Base-by-base conservation (phyloP, 1,140 invertebrate species). In the Chelonus insularis region DNA sequence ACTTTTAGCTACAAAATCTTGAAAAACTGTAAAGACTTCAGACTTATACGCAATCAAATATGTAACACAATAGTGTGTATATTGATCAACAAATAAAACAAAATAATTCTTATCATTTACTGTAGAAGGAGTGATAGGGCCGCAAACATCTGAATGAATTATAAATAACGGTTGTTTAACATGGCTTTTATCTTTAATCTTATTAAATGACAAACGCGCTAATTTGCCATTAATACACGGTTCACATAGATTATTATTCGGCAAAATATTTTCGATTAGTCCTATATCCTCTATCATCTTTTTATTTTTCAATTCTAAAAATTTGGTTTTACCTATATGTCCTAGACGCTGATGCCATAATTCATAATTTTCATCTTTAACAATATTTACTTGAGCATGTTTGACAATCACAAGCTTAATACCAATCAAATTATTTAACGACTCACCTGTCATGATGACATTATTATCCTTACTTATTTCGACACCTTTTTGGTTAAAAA, bases 211-310 rank as follows among this genome's bases (percentile, higher is more conserved):
- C 71, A 78, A 67, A 76, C 73, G 56, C 16, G 68, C 62, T 71
- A 80, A 76, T 71, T 82, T 82, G 4, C 80, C 77, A 41, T 74
- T 68, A 63, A 83, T 75, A 68, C 78, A 83, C 51, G 76, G 65
- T 66, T 83, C 79, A 68, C 79, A 83, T 48, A 82, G 41, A 63
- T 56, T 8, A 58, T 66, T 32, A 62, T 32, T 23, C 4, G 39
- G 59, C n/a, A 47, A 25, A 12, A 61, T 36, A 1, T 16, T 18
- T 2, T 39, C 34, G 1, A 61, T 20, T 47, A 9, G 1, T 18
- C 47, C 14, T 5, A 34, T 34, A 60, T 76, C 73, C 61, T 70
- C 62, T 63, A 74, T 34, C 65, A 79, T 67, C 20, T 68, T 34
- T 48, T 73, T 57, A 59, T 59, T 67, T 69, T 72, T 76, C 21